Evolutionary conservation across 1,140 invertebrate species (phyloP).

Genomic region (Chymomyza costata): DNA sequence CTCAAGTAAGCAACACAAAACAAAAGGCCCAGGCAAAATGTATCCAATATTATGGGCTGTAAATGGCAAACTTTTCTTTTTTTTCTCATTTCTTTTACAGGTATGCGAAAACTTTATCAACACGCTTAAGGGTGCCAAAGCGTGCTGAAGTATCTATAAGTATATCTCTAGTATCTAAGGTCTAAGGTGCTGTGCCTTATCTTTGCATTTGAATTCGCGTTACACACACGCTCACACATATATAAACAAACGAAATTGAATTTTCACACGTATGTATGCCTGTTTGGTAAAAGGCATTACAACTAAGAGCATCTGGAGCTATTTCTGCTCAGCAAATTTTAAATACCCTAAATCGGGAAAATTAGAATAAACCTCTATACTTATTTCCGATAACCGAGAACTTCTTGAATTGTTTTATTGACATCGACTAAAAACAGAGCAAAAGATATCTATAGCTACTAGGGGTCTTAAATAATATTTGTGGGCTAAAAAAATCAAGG

Average conservation of each 20-base stretch:
- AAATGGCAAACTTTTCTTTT: slow-evolving; percentile 61
- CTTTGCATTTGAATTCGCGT: slow-evolving; percentile 64
- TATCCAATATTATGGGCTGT: slow-evolving; percentile 58
- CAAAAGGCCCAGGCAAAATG: slow-evolving; percentile 48
- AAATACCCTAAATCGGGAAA: too few relatives aligned
- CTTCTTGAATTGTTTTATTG: too few relatives aligned
- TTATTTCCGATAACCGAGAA: too few relatives aligned
- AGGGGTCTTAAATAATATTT: too few relatives aligned
- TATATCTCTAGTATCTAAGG: slow-evolving; percentile 41
- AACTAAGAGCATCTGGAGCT: too few relatives aligned
- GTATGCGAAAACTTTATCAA: slow-evolving; percentile 48
- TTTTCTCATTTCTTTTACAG: slow-evolving; percentile 16
- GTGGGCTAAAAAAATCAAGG: too few relatives aligned
- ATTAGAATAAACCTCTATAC: too few relatives aligned
- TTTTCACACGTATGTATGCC: slow-evolving; percentile 35
- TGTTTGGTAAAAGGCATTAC: slow-evolving; percentile 14
- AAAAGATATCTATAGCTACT: too few relatives aligned
- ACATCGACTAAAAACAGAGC: too few relatives aligned
- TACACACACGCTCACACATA: too few relatives aligned
- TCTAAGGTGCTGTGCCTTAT: slow-evolving; percentile 52
- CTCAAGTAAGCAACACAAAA: slow-evolving; percentile 9
- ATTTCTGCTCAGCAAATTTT: too few relatives aligned
- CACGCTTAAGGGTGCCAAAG: slow-evolving; percentile 23
- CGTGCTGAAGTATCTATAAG: slow-evolving; percentile 37
- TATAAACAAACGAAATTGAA: slow-evolving; percentile 67